A percentile compares a stretch with the other conserved stretches of the same genome.
These are phyloP conservation scores for Cylindroiulus punctatus DNA, from an alignment of 2,888 invertebrate species.

Conservation along the genomic window DNA sequence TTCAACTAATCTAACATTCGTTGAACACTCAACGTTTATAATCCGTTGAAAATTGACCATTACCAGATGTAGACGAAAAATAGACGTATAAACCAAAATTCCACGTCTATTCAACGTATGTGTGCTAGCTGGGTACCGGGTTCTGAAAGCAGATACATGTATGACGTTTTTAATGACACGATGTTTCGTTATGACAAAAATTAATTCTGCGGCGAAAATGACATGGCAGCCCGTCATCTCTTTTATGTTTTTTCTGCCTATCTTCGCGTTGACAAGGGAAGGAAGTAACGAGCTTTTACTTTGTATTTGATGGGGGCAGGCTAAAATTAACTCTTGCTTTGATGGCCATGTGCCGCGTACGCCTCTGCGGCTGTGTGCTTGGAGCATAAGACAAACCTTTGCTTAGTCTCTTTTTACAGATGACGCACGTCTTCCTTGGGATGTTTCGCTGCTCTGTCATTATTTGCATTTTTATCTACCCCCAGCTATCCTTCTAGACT, in stretches of 20 bases:
- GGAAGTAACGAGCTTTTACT: conserved; percentile 15
- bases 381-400: background rate
- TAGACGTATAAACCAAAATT: too few relatives aligned
- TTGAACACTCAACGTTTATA: too few relatives aligned
- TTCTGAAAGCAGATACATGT: background rate
- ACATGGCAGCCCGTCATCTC: background rate
- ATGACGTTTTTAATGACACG: background rate
- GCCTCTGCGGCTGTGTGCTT: conserved; percentile 13
- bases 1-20: too few relatives aligned
- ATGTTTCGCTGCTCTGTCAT: background rate
- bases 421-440: background rate
- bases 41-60: too few relatives aligned
- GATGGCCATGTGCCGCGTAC: conserved; percentile 7
- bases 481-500: background rate
- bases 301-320: background rate
- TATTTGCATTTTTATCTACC: background rate
- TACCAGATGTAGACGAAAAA: too few relatives aligned
- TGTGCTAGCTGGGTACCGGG: too few relatives aligned
- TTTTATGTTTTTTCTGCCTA: background rate
- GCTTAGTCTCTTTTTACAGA: background rate
- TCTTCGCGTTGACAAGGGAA: background rate
- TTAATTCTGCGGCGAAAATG: background rate
- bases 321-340: conserved; percentile 28
- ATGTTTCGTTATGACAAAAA: background rate
- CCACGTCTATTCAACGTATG: too few relatives aligned